A percentile compares a stretch with the other conserved stretches of the same genome.
Evolutionary conservation across 2,797 vertebrate genomes (phyloP).

Genomic region (Rhinella marina): DNA sequence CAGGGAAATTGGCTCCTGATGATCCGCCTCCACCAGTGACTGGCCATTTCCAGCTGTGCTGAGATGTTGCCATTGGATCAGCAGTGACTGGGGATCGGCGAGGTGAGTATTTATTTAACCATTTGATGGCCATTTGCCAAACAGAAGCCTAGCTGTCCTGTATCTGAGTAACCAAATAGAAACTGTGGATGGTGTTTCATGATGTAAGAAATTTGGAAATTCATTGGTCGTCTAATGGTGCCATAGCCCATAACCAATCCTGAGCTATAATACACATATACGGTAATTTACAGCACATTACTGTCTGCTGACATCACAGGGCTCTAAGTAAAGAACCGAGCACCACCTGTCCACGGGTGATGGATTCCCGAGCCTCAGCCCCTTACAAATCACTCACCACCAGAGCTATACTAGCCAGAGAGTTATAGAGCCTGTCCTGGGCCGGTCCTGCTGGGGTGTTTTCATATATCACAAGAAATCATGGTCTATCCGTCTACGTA

Average conservation of each 20-base stretch:
- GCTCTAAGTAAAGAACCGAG: constrained; percentile 42
- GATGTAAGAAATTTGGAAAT: not conserved
- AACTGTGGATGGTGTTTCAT: not conserved
- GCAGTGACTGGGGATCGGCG: no score
- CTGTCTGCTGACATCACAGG: constrained; percentile 2
- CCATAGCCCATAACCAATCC: not conserved
- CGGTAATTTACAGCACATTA: not conserved
- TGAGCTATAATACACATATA: not conserved
- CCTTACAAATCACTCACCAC: constrained; percentile 66
- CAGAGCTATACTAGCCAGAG: constrained; percentile 58
- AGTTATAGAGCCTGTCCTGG: constrained; percentile 61
- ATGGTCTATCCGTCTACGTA: constrained; percentile 64
- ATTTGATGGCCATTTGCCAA: not conserved
- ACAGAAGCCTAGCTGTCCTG: not conserved
- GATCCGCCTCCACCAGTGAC: no score
- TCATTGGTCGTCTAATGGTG: not conserved
- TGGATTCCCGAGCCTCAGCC: constrained; percentile 62
- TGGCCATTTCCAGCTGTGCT: no score
- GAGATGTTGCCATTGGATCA: no score
- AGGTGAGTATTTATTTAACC: no score
- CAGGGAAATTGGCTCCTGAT: no score
- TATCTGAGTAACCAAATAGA: not conserved
- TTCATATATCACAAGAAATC: constrained; percentile 67
- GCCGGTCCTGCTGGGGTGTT: constrained; percentile 32
- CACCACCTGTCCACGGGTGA: not conserved